A percentile compares a stretch with the other conserved stretches of the same genome.
Conservation (phyloP, 2,797 vertebrate species). For the Lepilemur ruficaudatus region DNA sequence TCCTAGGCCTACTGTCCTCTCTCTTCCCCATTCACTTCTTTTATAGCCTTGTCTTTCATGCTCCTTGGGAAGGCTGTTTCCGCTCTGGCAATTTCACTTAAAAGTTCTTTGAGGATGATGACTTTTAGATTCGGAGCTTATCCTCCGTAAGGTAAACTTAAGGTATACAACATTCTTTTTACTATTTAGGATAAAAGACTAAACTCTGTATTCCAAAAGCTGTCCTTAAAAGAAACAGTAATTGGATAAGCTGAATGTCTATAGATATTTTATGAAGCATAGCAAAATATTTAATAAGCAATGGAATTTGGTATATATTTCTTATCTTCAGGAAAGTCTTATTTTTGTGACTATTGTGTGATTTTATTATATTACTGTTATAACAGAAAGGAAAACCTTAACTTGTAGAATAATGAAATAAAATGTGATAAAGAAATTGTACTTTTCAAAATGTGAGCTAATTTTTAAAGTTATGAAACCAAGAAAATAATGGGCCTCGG, state of each 20-base stretch:
- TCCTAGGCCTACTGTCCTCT: background rate
- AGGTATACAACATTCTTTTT: background rate
- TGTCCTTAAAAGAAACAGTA: background rate
- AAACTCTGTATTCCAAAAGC: background rate
- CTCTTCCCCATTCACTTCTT: background rate
- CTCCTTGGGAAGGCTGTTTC: background rate
- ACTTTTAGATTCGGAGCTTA: slow-evolving; percentile 22
- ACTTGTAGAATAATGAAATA: slow-evolving; percentile 53
- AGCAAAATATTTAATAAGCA: slow-evolving; percentile 36
- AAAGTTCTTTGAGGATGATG: background rate
- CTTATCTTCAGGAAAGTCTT: background rate
- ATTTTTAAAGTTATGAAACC: slow-evolving; percentile 72
- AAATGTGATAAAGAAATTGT: slow-evolving; percentile 70
- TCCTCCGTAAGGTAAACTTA: background rate
- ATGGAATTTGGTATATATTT: background rate
- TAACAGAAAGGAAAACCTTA: background rate
- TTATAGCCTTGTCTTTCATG: background rate
- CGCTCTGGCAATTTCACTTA: background rate
- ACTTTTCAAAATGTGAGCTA: slow-evolving; percentile 61
- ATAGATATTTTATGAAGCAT: slow-evolving; percentile 8
- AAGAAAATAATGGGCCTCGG: slow-evolving; percentile 38
- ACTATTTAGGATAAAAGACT: background rate
- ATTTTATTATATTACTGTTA: background rate
- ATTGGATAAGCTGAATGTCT: background rate
- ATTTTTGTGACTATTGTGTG: background rate